Evolutionary conservation across 1,140 invertebrate species (phyloP).

Genomic region (Brevipalpus yothersi): DNA sequence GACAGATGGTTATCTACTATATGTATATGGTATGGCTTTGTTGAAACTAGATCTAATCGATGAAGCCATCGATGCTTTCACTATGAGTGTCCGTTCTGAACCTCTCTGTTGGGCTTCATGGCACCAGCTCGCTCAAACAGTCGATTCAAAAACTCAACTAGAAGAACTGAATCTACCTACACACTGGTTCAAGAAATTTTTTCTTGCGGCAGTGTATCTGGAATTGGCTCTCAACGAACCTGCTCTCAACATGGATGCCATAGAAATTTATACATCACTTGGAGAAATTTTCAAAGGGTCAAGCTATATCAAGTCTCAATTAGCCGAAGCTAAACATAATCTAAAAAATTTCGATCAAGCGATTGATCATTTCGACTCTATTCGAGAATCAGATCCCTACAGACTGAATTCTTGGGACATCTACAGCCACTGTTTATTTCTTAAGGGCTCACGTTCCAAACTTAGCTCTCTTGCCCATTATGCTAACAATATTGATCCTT

Average conservation of each 20-base stretch:
- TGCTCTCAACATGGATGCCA: slow-evolving; percentile 38
- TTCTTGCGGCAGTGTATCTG: slow-evolving; percentile 64
- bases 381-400: slow-evolving; percentile 66
- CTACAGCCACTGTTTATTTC: slow-evolving; percentile 85
- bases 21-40: slow-evolving; percentile 49
- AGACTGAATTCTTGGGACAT: slow-evolving; percentile 83
- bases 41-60: slow-evolving; percentile 56
- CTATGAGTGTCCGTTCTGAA: slow-evolving; percentile 44
- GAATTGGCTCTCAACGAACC: slow-evolving; percentile 51
- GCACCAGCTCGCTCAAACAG: slow-evolving; percentile 62
- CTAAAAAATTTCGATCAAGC: slow-evolving; percentile 74
- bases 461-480: slow-evolving; percentile 76
- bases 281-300: slow-evolving; percentile 52
- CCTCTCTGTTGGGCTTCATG: slow-evolving; percentile 80
- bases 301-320: slow-evolving; percentile 69
- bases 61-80: slow-evolving; percentile 44
- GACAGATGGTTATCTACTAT: slow-evolving; percentile 8
- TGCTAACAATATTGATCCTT: slow-evolving; percentile 83
- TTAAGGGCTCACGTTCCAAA: slow-evolving; percentile 51
- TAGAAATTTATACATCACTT: slow-evolving; percentile 51
- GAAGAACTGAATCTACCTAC: slow-evolving; percentile 42
- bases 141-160: slow-evolving; percentile 40
- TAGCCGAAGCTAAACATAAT: slow-evolving; percentile 75
- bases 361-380: slow-evolving; percentile 49
- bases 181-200: slow-evolving; percentile 88